Conservation (phyloP, 2,113 vertebrate species). For the Archocentrus centrarchus region DNA sequence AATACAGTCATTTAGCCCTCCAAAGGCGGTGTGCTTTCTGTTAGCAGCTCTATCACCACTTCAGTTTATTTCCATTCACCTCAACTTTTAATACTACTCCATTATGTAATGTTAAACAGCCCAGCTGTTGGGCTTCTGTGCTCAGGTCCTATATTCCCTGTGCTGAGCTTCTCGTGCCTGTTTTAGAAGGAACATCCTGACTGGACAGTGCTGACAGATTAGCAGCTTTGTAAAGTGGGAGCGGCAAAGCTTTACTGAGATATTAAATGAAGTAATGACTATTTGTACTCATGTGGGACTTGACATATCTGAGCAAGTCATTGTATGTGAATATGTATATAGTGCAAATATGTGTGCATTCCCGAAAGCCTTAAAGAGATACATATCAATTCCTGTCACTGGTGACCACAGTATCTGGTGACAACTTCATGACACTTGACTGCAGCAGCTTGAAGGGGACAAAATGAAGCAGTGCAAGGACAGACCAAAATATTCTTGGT, state of each 20-base stretch:
- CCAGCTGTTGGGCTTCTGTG: slow-evolving; percentile 18
- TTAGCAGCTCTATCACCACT: background rate
- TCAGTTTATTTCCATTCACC: background rate
- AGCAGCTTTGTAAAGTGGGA: slow-evolving; percentile 33
- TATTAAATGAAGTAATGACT: slow-evolving; percentile 1
- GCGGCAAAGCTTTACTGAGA: slow-evolving; percentile 34
- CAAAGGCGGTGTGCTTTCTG: background rate
- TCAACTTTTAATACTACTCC: slow-evolving; percentile 5
- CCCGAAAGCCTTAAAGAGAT: slow-evolving; percentile 1
- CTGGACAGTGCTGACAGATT: slow-evolving; percentile 53
- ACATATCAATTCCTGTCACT: background rate
- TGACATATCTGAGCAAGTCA: background rate
- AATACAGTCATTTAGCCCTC: background rate
- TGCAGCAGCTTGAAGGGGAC: slow-evolving; percentile 36
- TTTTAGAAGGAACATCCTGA: slow-evolving; percentile 65
- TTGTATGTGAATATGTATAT: background rate
- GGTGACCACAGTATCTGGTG: slow-evolving; percentile 56
- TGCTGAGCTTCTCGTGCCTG: slow-evolving; percentile 26
- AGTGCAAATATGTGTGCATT: background rate
- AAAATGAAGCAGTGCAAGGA: slow-evolving; percentile 65
- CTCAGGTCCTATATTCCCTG: slow-evolving; percentile 25
- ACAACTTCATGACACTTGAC: slow-evolving; percentile 60
- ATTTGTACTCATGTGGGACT: background rate
- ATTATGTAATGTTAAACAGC: slow-evolving; percentile 22
- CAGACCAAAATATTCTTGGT: slow-evolving; percentile 59